These are phyloP conservation scores for Scaptomyza hsui DNA, from an alignment of 1,140 invertebrate genomes.

Conservation along the genomic window DNA sequence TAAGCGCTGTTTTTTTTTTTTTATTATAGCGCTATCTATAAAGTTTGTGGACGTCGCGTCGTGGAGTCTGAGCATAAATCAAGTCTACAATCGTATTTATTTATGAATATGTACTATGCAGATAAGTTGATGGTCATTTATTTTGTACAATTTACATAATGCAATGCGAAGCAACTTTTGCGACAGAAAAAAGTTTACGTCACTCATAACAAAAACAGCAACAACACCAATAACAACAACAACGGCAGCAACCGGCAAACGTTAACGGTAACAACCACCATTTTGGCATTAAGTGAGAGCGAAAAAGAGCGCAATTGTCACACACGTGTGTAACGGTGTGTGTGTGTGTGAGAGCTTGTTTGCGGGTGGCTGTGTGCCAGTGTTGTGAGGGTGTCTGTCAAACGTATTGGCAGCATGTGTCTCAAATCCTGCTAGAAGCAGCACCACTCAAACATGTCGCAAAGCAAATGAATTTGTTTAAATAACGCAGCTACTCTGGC, in stretches of 20 bases:
- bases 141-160: slow-evolving; percentile 36
- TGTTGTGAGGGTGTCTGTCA: slow-evolving; percentile 54
- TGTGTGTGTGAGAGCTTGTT: background rate
- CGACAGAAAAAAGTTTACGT: slow-evolving; percentile 45
- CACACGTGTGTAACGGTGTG: slow-evolving; percentile 23
- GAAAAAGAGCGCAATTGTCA: slow-evolving; percentile 23
- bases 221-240: background rate
- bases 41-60: background rate
- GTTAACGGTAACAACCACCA: slow-evolving; percentile 70
- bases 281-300: slow-evolving; percentile 26
- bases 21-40: slow-evolving; percentile 22
- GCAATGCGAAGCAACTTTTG: background rate
- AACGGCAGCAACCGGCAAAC: slow-evolving; percentile 58
- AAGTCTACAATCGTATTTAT: slow-evolving; percentile 7
- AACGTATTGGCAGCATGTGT: slow-evolving; percentile 42
- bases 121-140: slow-evolving; percentile 13
- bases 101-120: slow-evolving; percentile 1
- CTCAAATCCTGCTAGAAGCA: slow-evolving; percentile 16
- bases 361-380: slow-evolving; percentile 6
- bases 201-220: slow-evolving; percentile 14
- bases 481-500: slow-evolving; percentile 16
- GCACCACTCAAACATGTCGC: slow-evolving; percentile 12
- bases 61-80: slow-evolving; percentile 35
- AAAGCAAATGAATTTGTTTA: slow-evolving; percentile 28
- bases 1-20: slow-evolving; percentile 23